Evolutionary conservation across 2,113 vertebrate species (phyloP), one percentile per base, ranked within the genome.

Genomic region (Chionodraco myersi): DNA sequence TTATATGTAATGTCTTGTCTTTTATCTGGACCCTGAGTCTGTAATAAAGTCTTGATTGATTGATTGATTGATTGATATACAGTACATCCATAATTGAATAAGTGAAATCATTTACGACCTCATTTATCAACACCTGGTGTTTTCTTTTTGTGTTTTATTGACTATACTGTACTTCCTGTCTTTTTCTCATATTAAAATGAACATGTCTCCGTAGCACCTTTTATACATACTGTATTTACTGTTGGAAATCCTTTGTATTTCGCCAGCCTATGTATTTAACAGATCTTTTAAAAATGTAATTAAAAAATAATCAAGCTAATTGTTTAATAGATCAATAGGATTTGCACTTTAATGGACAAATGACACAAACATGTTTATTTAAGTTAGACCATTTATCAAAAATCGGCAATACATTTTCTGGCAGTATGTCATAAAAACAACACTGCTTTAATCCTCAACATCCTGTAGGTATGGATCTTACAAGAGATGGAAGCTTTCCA

Each of bases 341-440:
- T 51, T 26, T 10, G 6, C 18, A 41, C 15, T 45, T 64, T 34
- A 18, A 11, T 47, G 7, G 45, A 51, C 34, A 13, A 26, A n/a
- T 34, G 21, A 36, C 52, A 70, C 15, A 12, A 61, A 61, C 67
- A 41, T 41, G 36, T 41, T 41, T 2, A 14, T 48, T 41, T 70
- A n/a, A 47, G 52, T 16, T 47, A 14, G n/a, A 53, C 15, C 36
- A 6, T 41, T 41, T 7, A 67, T n/a, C 21, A 60, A 2, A 11
- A 6, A 10, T 34, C 3, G 59, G 48, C 16, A 47, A 15, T 34
- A 56, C 0, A 21, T 56, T 41, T 48, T 47, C 13, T 21, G 12
- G 26, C 51, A 48, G 4, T 23, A 18, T 67, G 64, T 56, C 41
- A 26, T 23, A 75, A 67, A 79, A n/a, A n/a, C 26, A 36, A 62